Evolutionary conservation across 2,113 vertebrate species (phyloP).

Genomic region (Empidonax alnorum): DNA sequence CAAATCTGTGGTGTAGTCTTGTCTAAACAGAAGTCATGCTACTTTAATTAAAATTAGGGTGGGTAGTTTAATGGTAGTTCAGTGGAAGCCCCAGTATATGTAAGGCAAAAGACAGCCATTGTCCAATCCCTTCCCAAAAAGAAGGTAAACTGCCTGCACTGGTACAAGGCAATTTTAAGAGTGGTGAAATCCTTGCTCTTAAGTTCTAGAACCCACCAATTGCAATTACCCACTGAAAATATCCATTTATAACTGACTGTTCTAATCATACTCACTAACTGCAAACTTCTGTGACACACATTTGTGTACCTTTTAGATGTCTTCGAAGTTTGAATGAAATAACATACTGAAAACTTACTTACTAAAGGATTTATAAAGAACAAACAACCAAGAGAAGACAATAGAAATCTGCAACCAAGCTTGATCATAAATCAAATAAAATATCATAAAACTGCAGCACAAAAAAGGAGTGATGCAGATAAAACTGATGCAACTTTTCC

Average conservation of each 20-base stretch:
- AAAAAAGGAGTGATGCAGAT: neutral
- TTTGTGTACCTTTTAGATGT: neutral
- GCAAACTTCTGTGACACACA: neutral
- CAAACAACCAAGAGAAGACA: neutral
- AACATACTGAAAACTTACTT: neutral
- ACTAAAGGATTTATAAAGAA: neutral
- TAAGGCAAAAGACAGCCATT: neutral
- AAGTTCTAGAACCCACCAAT: neutral
- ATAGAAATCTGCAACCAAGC: neutral
- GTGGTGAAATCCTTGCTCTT: neutral
- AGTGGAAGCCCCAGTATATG: neutral
- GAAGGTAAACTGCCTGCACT: neutral
- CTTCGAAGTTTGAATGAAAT: neutral
- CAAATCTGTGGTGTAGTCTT: neutral
- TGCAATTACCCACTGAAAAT: neutral
- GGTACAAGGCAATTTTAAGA: neutral
- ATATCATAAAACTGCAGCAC: neutral
- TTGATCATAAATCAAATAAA: neutral
- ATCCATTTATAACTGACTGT: neutral
- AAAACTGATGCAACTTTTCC: neutral
- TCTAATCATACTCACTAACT: neutral
- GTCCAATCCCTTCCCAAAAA: neutral
- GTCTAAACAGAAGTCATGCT: neutral
- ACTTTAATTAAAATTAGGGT: neutral
- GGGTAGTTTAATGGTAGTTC: neutral